These are phyloP conservation scores for Hirtodrosophila trivittata DNA, from an alignment of 2,888 invertebrate species.

Conservation along the genomic window DNA sequence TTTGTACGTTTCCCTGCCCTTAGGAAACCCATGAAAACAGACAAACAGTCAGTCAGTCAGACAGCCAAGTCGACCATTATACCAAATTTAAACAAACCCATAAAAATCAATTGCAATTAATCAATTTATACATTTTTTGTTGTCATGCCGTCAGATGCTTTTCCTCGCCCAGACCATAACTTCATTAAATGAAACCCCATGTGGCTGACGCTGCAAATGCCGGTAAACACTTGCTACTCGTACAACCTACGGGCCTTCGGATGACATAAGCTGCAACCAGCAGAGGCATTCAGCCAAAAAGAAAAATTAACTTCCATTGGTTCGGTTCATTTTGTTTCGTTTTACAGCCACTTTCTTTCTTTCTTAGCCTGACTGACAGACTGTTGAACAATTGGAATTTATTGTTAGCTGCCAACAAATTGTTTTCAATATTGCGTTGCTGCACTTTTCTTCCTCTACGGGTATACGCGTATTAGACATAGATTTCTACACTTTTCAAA, in stretches of 20 bases:
- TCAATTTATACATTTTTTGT: slow-evolving; percentile 41
- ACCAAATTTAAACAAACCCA: slow-evolving; percentile 52
- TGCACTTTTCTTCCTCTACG: neutral
- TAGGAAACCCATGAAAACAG: neutral
- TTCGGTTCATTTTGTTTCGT: slow-evolving; percentile 20
- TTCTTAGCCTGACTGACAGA: slow-evolving; percentile 1
- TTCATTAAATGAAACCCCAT: slow-evolving; percentile 24
- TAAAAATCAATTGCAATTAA: slow-evolving; percentile 68
- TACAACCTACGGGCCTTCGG: slow-evolving; percentile 20
- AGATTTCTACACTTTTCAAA: neutral
- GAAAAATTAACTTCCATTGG: slow-evolving; percentile 35
- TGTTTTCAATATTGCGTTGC: slow-evolving; percentile 14
- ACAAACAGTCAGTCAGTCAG: neutral
- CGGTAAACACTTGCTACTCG: slow-evolving; percentile 23
- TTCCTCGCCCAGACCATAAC: slow-evolving; percentile 17
- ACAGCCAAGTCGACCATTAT: slow-evolving; percentile 4
- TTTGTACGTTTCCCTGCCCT: too few relatives aligned
- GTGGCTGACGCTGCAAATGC: slow-evolving; percentile 30
- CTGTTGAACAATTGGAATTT: slow-evolving; percentile 29
- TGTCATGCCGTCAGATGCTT: neutral
- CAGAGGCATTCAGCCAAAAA: slow-evolving; percentile 29
- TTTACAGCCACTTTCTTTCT: slow-evolving; percentile 39
- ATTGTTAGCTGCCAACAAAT: slow-evolving; percentile 25
- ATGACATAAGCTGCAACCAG: slow-evolving; percentile 14
- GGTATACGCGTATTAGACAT: too few relatives aligned